Evolutionary conservation across 2,888 invertebrate species (phyloP).

Genomic region (Tenodera sinensis): DNA sequence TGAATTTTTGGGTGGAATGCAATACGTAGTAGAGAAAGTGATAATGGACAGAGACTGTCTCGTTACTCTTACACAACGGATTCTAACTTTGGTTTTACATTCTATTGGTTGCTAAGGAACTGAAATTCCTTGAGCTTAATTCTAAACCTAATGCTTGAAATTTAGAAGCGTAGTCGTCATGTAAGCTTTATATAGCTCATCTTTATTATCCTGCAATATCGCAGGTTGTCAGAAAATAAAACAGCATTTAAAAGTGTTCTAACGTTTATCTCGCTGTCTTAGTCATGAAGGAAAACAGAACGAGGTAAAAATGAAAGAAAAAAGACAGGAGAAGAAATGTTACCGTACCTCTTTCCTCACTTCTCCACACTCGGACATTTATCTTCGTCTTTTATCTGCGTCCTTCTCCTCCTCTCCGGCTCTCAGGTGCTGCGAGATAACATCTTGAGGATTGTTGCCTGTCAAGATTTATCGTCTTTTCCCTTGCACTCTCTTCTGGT

Average conservation of each 20-base stretch:
- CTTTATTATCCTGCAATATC: background rate
- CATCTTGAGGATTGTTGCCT: conserved; percentile 34
- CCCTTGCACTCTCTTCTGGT: conserved; percentile 1
- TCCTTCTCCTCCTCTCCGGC: conserved; percentile 15
- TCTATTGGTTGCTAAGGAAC: too few relatives aligned
- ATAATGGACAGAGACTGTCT: too few relatives aligned
- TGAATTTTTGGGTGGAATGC: too few relatives aligned
- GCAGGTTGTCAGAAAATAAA: background rate
- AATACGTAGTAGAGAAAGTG: too few relatives aligned
- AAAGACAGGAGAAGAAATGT: background rate
- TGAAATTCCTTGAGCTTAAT: too few relatives aligned
- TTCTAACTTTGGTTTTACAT: too few relatives aligned
- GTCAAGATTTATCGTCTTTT: conserved; percentile 31
- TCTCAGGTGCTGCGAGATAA: conserved; percentile 34
- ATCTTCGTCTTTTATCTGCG: conserved; percentile 33
- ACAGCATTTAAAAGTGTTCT: background rate
- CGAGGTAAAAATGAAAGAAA: background rate
- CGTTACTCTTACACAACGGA: too few relatives aligned
- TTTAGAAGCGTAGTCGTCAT: too few relatives aligned
- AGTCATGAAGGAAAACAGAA: background rate
- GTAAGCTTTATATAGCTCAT: too few relatives aligned
- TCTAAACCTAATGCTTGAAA: too few relatives aligned
- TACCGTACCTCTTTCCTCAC: background rate
- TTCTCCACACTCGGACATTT: conserved; percentile 27
- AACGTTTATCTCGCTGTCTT: background rate